phyloP scores from a whole-genome alignment of 2,888 invertebrate species.

The Cinara cedri region DNA sequence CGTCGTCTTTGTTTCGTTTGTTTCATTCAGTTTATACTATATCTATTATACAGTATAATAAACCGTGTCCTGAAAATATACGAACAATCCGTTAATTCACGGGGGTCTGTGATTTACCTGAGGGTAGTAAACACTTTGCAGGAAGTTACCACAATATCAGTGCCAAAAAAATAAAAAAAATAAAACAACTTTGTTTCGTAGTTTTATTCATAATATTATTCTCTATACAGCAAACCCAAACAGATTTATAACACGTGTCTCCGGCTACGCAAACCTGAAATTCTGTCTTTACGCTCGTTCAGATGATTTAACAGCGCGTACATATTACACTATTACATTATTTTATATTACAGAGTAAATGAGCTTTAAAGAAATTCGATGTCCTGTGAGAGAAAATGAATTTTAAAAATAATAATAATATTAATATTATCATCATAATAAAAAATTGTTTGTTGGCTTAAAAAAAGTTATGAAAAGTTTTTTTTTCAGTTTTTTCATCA shows the following conservation, averaged over 20 bases:
- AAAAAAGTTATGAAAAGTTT: conserved; percentile 13
- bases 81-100: not conserved
- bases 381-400: not conserved
- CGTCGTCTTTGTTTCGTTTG: not conserved
- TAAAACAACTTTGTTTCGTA: conserved; percentile 33
- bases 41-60: not conserved
- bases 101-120: conserved; percentile 25
- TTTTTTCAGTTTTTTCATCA: not conserved
- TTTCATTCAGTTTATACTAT: not conserved
- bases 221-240: conserved; percentile 7
- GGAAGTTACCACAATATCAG: conserved; percentile 8
- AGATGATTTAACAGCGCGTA: not conserved
- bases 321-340: not conserved
- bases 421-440: not conserved
- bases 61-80: not conserved
- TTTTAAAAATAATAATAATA: conserved; percentile 9
- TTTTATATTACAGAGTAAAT: conserved; percentile 23
- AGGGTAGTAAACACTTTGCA: conserved; percentile 28
- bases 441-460: not conserved
- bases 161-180: conserved; percentile 23
- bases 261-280: conserved; percentile 20
- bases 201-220: conserved; percentile 42
- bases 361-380: conserved; percentile 6
- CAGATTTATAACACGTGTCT: conserved; percentile 45
- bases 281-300: conserved; percentile 6